Evolutionary conservation across 2,797 vertebrate species (phyloP), one percentile per base, ranked within the genome.

Genomic region (Syngnathus acus): DNA sequence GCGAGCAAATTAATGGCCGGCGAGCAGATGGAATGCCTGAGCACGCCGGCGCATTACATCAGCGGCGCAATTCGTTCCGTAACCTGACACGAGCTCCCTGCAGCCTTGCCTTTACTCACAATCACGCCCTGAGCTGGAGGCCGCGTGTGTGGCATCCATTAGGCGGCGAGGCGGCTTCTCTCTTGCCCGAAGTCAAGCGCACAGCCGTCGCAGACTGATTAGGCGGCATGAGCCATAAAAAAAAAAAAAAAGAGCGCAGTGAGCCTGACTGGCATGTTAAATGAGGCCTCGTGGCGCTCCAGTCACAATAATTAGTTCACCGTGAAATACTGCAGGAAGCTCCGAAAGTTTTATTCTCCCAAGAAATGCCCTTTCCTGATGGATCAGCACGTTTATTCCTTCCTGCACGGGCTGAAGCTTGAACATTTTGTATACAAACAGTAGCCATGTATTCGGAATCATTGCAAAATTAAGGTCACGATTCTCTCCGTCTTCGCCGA

Each of bases 11-110:
- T 62, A 26, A 62, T 23, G 60, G 21, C 14, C 42, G 7, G 11
- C 62, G 68, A 87, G 77, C 82, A 89, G 86, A 87, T 86, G 84
- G 80, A 86, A 89, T 89, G 86, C 82, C 76, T 77, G 76, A 81
- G 75, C 81, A 73, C 58, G 54, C 67, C 0, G 60, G 62, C 73
- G 78, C 79, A 87, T 90, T 88, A 89, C 89, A 87, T 90, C 89
- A 89, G 74, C 77, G 9, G 71, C 74, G 74, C 68, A 64, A 90
- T 88, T 84, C 83, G 76, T 80, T 81, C 81, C 60, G 84, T 83
- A 88, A 90, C 79, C 78, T 80, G 84, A 89, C 83, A 87, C 79
- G 5, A 67, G 68, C 13, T 13, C 78, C 65, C 76, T 2, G 63
- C 69, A 75, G 77, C 69, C 70, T 55, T 67, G 69, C 66, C 48